Percentiles rank a stretch among this genome's conserved stretches.
Evolutionary conservation across 2,888 invertebrate genomes (phyloP).

Genomic region (Cotesia congregata): DNA sequence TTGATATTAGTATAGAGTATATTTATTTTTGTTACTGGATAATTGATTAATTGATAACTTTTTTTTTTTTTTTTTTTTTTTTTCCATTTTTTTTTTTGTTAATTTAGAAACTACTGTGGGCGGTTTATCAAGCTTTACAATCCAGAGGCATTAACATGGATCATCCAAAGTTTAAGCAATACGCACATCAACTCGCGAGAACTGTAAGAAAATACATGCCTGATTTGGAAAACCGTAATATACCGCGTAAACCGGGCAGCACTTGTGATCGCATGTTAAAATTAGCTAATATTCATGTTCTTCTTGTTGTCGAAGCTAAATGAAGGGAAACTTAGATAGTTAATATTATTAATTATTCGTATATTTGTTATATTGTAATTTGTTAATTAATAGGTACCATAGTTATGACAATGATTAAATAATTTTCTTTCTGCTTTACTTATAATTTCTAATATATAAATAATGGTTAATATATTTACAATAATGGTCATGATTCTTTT

Average conservation of each 20-base stretch:
- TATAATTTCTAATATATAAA: constrained; percentile 23
- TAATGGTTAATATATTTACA: constrained; percentile 13
- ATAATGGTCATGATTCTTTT: constrained; percentile 8
- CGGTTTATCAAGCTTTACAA: constrained; percentile 83
- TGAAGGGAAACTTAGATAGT: constrained; percentile 47
- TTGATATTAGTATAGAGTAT: constrained; percentile 13
- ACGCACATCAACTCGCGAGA: constrained; percentile 78
- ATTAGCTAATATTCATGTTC: constrained; percentile 68
- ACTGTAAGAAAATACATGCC: constrained; percentile 78
- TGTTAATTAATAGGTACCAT: constrained; percentile 5
- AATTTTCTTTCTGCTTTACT: constrained; percentile 16
- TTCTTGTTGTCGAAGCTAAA: constrained; percentile 60
- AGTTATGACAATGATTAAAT: constrained; percentile 21
- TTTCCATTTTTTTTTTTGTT: constrained; percentile 33
- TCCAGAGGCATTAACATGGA: constrained; percentile 79
- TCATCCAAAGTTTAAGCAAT: constrained; percentile 80
- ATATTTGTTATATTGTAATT: neutral
- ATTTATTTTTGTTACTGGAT: neutral
- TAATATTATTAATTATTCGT: constrained; percentile 15
- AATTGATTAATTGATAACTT: neutral
- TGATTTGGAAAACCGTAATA: constrained; percentile 70
- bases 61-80: constrained; percentile 36
- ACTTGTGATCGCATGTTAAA: constrained; percentile 83
- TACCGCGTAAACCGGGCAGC: constrained; percentile 73
- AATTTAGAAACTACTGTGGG: constrained; percentile 83